These are phyloP conservation scores for Lytechinus variegatus DNA, from an alignment of 35 echinoderm and acorn worm genomes.

Conservation along the genomic window DNA sequence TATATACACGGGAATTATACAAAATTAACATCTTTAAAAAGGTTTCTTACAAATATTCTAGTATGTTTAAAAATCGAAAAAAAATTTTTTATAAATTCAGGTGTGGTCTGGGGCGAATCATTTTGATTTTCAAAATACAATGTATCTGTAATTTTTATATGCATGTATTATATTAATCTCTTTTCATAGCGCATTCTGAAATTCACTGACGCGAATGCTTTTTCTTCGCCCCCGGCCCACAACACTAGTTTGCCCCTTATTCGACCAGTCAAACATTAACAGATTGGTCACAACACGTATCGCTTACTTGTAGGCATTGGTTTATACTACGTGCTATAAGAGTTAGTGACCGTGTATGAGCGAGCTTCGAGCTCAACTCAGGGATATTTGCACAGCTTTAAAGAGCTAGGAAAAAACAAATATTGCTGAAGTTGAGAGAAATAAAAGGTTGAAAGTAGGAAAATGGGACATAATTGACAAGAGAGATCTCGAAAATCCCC, in stretches of 20 bases:
- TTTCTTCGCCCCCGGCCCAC: neutral
- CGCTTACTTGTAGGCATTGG: neutral
- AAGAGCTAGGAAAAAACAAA: neutral
- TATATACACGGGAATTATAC: no score
- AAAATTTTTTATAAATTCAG: no score
- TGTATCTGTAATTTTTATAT: no score
- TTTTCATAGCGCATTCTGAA: no score
- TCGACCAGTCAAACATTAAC: neutral
- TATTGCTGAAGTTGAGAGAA: neutral
- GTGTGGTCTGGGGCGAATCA: no score
- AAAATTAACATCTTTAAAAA: no score
- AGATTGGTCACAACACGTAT: neutral
- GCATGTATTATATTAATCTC: no score
- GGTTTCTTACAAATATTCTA: no score
- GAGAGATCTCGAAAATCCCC: neutral
- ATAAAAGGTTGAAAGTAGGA: neutral
- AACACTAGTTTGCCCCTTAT: neutral
- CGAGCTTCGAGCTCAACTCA: neutral
- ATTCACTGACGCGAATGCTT: neutral
- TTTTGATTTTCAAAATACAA: no score
- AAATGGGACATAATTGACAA: neutral
- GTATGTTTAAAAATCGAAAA: no score
- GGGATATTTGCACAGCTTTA: conserved; percentile 4
- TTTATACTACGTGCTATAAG: neutral
- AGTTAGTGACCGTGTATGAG: neutral